These are phyloP conservation scores for Tiaroga cobitis DNA, from an alignment of 2,797 vertebrate genomes.

Conservation along the genomic window DNA sequence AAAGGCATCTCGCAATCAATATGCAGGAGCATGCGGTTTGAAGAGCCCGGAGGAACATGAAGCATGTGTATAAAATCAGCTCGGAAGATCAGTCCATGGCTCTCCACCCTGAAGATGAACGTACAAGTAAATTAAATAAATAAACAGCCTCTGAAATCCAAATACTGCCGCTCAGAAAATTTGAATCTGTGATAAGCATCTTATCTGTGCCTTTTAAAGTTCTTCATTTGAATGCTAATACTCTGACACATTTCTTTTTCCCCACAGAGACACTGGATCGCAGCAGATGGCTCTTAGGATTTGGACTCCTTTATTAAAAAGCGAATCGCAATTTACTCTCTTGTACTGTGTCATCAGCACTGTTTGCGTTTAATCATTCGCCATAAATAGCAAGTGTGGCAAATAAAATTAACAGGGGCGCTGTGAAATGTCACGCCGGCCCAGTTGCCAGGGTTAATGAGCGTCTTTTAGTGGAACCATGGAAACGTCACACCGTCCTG, in stretches of 20 bases:
- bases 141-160: constrained; percentile 8
- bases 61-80: constrained; percentile 52
- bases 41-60: constrained; percentile 53
- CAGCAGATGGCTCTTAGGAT: constrained; percentile 17
- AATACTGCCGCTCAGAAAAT: constrained; percentile 18
- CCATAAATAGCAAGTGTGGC: constrained; percentile 45
- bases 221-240: constrained; percentile 45
- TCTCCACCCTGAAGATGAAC: constrained; percentile 27
- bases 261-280: background rate
- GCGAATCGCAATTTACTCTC: background rate
- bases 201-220: constrained; percentile 45
- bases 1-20: constrained; percentile 68
- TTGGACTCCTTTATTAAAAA: constrained; percentile 32
- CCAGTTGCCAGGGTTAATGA: constrained; percentile 47
- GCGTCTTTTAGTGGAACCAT: constrained; percentile 13
- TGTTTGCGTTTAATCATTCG: constrained; percentile 57
- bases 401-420: constrained; percentile 48
- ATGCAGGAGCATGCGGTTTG: constrained; percentile 61
- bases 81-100: constrained; percentile 57
- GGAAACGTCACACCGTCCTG: background rate
- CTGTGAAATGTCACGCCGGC: constrained; percentile 52
- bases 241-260: background rate
- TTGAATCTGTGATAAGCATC: constrained; percentile 27
- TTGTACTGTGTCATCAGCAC: constrained; percentile 29
- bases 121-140: constrained; percentile 45